Conservation (phyloP, 2,888 invertebrate genomes). For the Liodrosophila aerea region DNA sequence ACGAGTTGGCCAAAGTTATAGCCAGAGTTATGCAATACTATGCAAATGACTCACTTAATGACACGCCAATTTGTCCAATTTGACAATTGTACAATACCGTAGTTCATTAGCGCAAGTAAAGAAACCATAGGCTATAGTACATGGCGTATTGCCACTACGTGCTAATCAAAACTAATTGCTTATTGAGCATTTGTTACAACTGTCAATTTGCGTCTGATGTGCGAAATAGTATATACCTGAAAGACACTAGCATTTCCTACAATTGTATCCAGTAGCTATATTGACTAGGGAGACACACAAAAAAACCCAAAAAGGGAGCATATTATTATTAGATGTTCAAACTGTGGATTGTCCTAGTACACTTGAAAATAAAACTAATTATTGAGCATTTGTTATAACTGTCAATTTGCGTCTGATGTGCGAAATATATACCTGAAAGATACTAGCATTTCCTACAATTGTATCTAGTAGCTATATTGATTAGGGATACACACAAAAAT, state of each 20-base stretch:
- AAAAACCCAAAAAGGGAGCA: no score
- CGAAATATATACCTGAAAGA: constrained; percentile 15
- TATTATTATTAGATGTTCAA: constrained; percentile 3
- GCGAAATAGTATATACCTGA: constrained; percentile 9
- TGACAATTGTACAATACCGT: constrained; percentile 50
- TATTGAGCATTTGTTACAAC: constrained; percentile 40
- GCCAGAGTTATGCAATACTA: constrained; percentile 51
- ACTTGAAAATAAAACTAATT: constrained; percentile 59
- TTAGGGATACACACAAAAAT: no score
- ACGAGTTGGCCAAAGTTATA: constrained; percentile 12
- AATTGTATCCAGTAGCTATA: constrained; percentile 5
- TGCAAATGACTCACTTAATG: constrained; percentile 59
- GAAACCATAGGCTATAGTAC: neutral
- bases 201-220: constrained; percentile 43
- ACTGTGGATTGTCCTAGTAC: no score
- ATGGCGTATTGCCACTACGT: constrained; percentile 12
- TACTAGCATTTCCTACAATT: constrained; percentile 19
- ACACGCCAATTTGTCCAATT: constrained; percentile 31
- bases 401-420: constrained; percentile 43
- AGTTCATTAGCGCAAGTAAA: constrained; percentile 32
- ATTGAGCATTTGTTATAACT: constrained; percentile 39
- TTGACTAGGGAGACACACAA: no score
- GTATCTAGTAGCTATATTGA: constrained; percentile 3
- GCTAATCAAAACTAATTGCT: constrained; percentile 59
- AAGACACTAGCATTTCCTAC: constrained; percentile 22